Conservation (phyloP, 2,113 vertebrate genomes). For the Charina bottae region DNA sequence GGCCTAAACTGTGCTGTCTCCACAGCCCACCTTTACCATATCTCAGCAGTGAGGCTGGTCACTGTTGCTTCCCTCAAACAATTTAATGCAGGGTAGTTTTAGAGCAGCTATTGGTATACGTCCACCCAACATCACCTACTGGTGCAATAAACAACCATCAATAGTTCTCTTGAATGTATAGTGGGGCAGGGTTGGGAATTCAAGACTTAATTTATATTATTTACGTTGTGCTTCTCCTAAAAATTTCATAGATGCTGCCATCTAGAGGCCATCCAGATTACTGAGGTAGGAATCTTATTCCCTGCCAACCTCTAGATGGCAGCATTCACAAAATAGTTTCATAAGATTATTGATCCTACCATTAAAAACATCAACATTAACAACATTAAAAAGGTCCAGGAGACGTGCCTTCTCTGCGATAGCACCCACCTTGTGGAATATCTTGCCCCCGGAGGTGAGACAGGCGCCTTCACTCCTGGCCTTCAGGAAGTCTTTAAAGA, state of each 20-base stretch:
- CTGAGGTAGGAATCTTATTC: background rate
- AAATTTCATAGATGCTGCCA: background rate
- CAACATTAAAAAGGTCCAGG: no score
- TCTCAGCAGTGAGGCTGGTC: background rate
- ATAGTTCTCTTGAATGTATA: background rate
- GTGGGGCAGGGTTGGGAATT: background rate
- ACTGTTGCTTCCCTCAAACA: background rate
- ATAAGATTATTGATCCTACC: no score
- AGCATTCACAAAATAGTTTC: background rate
- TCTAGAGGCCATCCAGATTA: background rate
- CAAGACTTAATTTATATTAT: background rate
- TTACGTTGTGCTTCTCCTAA: background rate
- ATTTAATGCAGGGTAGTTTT: background rate
- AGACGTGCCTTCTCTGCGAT: no score
- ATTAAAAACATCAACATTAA: no score
- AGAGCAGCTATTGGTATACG: background rate
- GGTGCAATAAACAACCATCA: background rate
- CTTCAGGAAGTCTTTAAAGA: no score
- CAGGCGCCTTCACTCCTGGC: no score
- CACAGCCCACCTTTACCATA: background rate
- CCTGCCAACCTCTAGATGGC: background rate
- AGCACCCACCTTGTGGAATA: no score
- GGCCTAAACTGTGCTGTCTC: background rate
- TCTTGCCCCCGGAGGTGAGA: no score
- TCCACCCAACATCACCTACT: background rate